Percentiles rank a stretch among this genome's conserved stretches.
Evolutionary conservation across 2,113 vertebrate species (phyloP).

Genomic region (Dipodomys spectabilis): DNA sequence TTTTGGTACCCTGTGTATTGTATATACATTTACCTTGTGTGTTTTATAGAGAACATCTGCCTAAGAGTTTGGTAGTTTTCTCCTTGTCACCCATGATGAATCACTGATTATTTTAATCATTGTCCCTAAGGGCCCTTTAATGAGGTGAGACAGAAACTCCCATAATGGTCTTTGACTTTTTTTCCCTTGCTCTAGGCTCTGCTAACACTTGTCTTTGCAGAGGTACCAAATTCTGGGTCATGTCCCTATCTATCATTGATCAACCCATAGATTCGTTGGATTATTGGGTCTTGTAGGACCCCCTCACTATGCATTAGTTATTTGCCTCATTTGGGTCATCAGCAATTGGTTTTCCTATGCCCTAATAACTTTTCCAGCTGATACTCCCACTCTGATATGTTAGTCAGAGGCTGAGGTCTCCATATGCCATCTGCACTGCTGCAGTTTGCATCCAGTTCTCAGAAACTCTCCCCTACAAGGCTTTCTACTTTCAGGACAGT

Average conservation of each 20-base stretch:
- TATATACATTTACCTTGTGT: background rate
- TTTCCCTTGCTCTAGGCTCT: background rate
- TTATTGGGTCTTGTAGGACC: background rate
- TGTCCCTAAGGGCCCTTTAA: background rate
- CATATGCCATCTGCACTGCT: background rate
- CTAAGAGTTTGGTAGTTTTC: background rate
- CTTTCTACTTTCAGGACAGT: background rate
- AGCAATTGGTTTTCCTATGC: background rate
- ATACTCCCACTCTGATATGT: background rate
- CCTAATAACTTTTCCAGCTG: background rate
- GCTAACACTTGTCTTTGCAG: background rate
- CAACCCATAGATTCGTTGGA: background rate
- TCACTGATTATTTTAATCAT: background rate
- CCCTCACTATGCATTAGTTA: background rate
- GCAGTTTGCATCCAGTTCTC: background rate
- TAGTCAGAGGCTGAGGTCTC: background rate
- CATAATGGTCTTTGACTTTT: fast-evolving
- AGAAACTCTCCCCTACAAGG: background rate
- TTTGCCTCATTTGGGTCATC: background rate
- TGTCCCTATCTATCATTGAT: background rate
- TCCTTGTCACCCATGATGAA: background rate
- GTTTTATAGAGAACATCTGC: background rate
- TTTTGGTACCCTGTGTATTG: no score
- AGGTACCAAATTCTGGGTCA: background rate
- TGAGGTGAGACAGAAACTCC: background rate